Conservation (phyloP, 2,888 invertebrate species). For the Enchytraeus crypticus region DNA sequence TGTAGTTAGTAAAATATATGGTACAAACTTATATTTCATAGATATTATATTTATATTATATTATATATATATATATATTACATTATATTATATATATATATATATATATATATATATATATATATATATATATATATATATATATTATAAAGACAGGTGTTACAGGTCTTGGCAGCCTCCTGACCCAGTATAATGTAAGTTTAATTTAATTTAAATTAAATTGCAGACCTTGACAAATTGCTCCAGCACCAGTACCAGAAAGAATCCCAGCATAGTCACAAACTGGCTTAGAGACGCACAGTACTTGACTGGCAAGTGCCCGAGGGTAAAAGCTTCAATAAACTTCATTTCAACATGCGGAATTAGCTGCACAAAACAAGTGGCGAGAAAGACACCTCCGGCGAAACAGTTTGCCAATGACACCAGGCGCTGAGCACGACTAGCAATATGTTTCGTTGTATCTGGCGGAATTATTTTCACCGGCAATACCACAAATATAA, state of each 20-base stretch:
- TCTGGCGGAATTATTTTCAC: conserved; percentile 14
- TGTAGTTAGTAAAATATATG: too few relatives aligned
- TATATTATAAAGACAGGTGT: too few relatives aligned
- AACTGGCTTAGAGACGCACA: conserved; percentile 6
- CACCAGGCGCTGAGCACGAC: conserved; percentile 18
- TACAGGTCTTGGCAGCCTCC: too few relatives aligned
- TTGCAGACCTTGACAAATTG: conserved; percentile 28
- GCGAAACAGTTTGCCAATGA: conserved; percentile 35
- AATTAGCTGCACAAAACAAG: conserved; percentile 43
- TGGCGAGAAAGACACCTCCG: conserved; percentile 44
- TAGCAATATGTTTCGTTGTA: not conserved
- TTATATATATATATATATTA: too few relatives aligned
- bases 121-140: too few relatives aligned
- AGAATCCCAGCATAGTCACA: conserved; percentile 39
- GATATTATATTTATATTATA: too few relatives aligned
- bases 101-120: too few relatives aligned
- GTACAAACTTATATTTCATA: too few relatives aligned
- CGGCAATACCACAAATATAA: conserved; percentile 22
- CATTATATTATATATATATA: too few relatives aligned
- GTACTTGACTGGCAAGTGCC: not conserved
- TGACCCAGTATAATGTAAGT: too few relatives aligned
- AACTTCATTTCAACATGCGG: conserved; percentile 39
- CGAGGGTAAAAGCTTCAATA: conserved; percentile 16
- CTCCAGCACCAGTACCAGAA: conserved; percentile 40
- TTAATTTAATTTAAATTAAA: too few relatives aligned